Percentiles rank a stretch among this genome's conserved stretches.
phyloP scores from a whole-genome alignment of 2,797 vertebrate genomes.

The Cynopterus sphinx region DNA sequence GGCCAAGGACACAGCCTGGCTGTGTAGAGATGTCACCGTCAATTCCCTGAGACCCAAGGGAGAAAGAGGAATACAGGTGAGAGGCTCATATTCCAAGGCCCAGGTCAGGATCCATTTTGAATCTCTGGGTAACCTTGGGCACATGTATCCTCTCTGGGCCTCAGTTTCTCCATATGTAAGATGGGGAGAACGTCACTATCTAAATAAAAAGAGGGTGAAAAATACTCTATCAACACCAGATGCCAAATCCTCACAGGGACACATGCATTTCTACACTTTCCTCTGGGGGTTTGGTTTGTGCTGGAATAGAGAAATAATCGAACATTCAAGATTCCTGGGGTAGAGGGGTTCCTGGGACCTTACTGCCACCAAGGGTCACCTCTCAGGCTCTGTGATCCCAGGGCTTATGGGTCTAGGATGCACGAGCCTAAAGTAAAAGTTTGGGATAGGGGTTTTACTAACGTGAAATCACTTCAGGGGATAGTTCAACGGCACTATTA shows the following conservation, averaged over 20 bases:
- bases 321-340: not conserved
- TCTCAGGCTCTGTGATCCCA: not conserved
- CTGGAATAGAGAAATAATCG: not conserved
- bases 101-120: not conserved
- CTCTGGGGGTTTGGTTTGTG: slow-evolving; percentile 2
- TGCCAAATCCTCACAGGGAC: not conserved
- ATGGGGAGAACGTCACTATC: not conserved
- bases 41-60: not conserved
- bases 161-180: slow-evolving; percentile 7
- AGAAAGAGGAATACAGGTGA: not conserved
- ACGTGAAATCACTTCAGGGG: not conserved
- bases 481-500: not conserved
- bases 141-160: not conserved
- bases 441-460: not conserved
- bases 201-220: not conserved
- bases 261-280: not conserved
- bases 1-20: not conserved
- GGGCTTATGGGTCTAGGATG: not conserved
- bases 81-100: not conserved
- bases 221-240: not conserved
- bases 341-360: not conserved
- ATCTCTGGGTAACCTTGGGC: not conserved
- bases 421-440: not conserved
- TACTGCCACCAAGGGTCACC: not conserved
- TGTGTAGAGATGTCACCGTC: not conserved